Evolutionary conservation across 2,113 vertebrate species (phyloP).

Genomic region (Collichthys lucidus): DNA sequence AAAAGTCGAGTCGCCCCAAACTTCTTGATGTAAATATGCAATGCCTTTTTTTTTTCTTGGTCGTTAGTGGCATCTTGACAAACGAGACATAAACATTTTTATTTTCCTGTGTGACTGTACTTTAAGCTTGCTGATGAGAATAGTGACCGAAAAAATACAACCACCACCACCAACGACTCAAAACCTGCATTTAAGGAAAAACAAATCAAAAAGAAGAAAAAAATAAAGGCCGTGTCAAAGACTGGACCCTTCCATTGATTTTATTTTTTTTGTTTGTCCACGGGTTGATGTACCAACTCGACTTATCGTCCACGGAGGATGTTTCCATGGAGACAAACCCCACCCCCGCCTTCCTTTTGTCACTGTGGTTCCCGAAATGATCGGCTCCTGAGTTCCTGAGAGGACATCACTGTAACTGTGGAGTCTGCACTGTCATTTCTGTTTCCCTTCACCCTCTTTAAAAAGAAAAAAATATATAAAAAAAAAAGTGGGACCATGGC

Average conservation of each 20-base stretch:
- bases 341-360: neutral
- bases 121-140: conserved; percentile 59
- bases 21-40: conserved; percentile 80
- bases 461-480: neutral
- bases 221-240: conserved; percentile 13
- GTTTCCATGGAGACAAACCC: conserved; percentile 66
- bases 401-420: conserved; percentile 53
- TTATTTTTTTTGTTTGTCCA: neutral
- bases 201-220: neutral
- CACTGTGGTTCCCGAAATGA: neutral
- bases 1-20: conserved; percentile 49
- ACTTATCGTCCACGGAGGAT: conserved; percentile 36
- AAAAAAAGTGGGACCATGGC: conserved; percentile 51
- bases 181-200: conserved; percentile 46
- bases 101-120: conserved; percentile 60
- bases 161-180: conserved; percentile 18
- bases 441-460: conserved; percentile 23
- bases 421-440: conserved; percentile 58
- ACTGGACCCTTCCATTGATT: conserved; percentile 39
- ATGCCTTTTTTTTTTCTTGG: conserved; percentile 58
- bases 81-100: conserved; percentile 40
- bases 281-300: neutral
- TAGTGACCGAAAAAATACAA: conserved; percentile 45
- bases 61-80: conserved; percentile 49
- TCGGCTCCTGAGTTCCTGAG: conserved; percentile 12